phyloP scores from a whole-genome alignment of 2,797 vertebrate species.

The Epinephelus malabaricus region DNA sequence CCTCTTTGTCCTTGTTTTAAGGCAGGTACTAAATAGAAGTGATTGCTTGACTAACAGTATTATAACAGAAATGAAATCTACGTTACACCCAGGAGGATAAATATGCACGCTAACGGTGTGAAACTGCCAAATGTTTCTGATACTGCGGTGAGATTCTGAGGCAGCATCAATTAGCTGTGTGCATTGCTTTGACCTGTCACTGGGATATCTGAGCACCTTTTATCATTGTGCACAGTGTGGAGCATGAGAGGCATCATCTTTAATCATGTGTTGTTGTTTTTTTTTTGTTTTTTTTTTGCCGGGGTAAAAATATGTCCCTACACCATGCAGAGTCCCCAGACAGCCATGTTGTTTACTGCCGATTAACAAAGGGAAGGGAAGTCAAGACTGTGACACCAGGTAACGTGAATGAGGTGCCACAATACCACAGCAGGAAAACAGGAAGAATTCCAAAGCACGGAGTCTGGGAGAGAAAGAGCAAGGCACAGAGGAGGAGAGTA shows the following conservation, averaged over 20 bases:
- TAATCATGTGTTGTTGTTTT: constrained; percentile 82
- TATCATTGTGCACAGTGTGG: constrained; percentile 81
- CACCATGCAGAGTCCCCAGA: constrained; percentile 84
- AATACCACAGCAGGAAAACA: constrained; percentile 71
- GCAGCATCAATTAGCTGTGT: constrained; percentile 86
- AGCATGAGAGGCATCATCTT: constrained; percentile 83
- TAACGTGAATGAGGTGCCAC: constrained; percentile 82
- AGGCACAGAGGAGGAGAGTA: constrained; percentile 22
- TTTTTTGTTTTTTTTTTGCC: constrained; percentile 43
- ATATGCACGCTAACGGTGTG: constrained; percentile 67
- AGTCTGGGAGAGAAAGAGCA: constrained; percentile 44
- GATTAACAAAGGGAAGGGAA: constrained; percentile 88
- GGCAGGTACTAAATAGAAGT: constrained; percentile 54
- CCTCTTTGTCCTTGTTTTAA: constrained; percentile 53
- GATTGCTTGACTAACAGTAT: constrained; percentile 59
- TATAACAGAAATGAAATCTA: constrained; percentile 52
- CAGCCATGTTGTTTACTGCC: constrained; percentile 88
- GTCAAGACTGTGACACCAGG: constrained; percentile 85
- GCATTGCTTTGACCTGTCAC: constrained; percentile 87
- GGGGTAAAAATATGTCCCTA: constrained; percentile 84
- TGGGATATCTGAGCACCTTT: constrained; percentile 82
- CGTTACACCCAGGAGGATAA: constrained; percentile 68
- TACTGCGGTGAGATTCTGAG: constrained; percentile 73
- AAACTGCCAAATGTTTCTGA: constrained; percentile 76
- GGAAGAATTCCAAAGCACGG: constrained; percentile 74